phyloP scores from a whole-genome alignment of 2,888 invertebrate species.

The Polymixis flavicincta region DNA sequence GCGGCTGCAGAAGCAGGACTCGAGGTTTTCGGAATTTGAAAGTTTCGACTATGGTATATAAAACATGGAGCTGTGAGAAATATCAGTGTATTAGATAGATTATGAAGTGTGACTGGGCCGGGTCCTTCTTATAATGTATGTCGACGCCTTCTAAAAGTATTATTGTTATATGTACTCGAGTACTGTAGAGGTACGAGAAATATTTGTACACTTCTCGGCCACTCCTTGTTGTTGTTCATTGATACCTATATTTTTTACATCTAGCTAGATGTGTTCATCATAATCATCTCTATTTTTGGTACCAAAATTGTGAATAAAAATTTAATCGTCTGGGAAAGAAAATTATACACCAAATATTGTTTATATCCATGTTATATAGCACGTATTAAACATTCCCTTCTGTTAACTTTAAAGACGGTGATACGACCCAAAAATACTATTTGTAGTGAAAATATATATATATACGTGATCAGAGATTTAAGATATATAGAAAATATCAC shows the following conservation, averaged over 20 bases:
- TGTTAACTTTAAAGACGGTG: slow-evolving; percentile 66
- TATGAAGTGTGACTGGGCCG: slow-evolving; percentile 82
- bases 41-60: slow-evolving; percentile 94
- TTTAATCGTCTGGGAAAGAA: slow-evolving; percentile 71
- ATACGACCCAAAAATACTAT: slow-evolving; percentile 30
- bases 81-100: slow-evolving; percentile 90
- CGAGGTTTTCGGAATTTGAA: slow-evolving; percentile 95
- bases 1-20: slow-evolving; percentile 96
- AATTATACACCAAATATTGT: slow-evolving; percentile 67
- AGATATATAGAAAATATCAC: slow-evolving; percentile 35
- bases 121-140: slow-evolving; percentile 86
- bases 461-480: slow-evolving; percentile 42
- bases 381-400: slow-evolving; percentile 58
- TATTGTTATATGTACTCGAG: slow-evolving; percentile 90
- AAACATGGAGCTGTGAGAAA: slow-evolving; percentile 88
- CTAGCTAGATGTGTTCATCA: slow-evolving; percentile 89
- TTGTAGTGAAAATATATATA: slow-evolving; percentile 33
- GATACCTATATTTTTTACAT: slow-evolving; percentile 90
- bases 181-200: slow-evolving; percentile 88
- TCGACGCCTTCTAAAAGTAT: slow-evolving; percentile 89
- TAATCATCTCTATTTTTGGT: slow-evolving; percentile 90
- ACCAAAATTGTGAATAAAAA: slow-evolving; percentile 73
- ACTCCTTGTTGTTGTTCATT: slow-evolving; percentile 90
- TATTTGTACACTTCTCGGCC: slow-evolving; percentile 89
- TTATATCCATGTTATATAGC: slow-evolving; percentile 65